A percentile compares a stretch with the other conserved stretches of the same genome.
Evolutionary conservation across 2,888 invertebrate species (phyloP).

Genomic region (Herminia tarsipennalis): DNA sequence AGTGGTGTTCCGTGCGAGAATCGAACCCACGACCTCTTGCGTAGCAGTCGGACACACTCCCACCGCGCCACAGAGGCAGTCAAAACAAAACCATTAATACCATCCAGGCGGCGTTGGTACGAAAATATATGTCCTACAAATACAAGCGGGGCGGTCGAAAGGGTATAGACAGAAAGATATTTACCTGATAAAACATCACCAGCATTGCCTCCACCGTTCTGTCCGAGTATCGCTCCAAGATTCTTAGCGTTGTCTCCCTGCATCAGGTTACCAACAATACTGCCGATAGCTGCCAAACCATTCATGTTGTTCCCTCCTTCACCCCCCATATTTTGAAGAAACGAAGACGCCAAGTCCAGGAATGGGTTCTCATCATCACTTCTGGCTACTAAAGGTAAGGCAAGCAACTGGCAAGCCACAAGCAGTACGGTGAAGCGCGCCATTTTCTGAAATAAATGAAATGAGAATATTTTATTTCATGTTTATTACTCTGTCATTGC

Average conservation of each 20-base stretch:
- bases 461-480: too few species aligned
- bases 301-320: constrained; percentile 63
- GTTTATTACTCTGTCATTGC: too few species aligned
- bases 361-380: constrained; percentile 85
- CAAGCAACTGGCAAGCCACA: constrained; percentile 53
- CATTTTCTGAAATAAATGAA: too few species aligned
- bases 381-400: constrained; percentile 61
- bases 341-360: constrained; percentile 88
- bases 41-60: too few species aligned
- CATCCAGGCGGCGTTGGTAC: too few species aligned
- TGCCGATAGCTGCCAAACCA: constrained; percentile 86
- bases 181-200: constrained; percentile 82
- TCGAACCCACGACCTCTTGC: too few species aligned
- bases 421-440: constrained; percentile 54
- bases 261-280: constrained; percentile 88
- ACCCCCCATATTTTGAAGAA: constrained; percentile 87
- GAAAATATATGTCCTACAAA: too few species aligned
- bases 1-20: too few species aligned
- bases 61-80: too few species aligned
- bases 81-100: too few species aligned
- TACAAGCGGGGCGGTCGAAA: too few species aligned
- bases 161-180: too few species aligned
- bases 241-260: constrained; percentile 88
- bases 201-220: constrained; percentile 59
- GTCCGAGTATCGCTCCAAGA: constrained; percentile 71